Percentiles rank a stretch among this genome's conserved stretches.
These are phyloP conservation scores for Aphidius ervi DNA, from an alignment of 1,140 invertebrate species.

Conservation along the genomic window DNA sequence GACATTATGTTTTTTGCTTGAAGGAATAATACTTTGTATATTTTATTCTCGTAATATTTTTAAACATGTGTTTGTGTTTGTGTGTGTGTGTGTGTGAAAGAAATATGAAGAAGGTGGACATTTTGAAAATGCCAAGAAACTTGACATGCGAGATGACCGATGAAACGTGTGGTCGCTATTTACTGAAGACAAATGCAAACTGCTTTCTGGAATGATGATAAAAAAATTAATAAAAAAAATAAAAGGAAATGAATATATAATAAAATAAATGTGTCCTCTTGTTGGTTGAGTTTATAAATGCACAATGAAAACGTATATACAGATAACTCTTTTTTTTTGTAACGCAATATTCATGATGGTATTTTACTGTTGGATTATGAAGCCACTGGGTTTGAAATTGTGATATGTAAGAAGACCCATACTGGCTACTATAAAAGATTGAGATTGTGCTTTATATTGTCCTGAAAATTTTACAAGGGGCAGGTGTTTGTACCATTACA, in stretches of 20 bases:
- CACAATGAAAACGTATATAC: slow-evolving; percentile 2
- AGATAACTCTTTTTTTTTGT: slow-evolving; percentile 1
- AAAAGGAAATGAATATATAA: background rate
- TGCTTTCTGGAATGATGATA: background rate
- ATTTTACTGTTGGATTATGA: slow-evolving; percentile 18
- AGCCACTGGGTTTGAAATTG: slow-evolving; percentile 11
- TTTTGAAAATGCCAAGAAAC: no score
- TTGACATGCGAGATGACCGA: no score
- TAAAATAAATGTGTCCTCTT: background rate
- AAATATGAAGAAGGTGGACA: no score
- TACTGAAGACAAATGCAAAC: no score
- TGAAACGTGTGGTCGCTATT: no score
- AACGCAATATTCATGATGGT: slow-evolving; percentile 26
- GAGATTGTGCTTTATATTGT: slow-evolving; percentile 29
- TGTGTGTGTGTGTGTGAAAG: no score
- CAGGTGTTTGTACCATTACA: slow-evolving; percentile 31
- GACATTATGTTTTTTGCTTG: no score
- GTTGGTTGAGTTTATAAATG: background rate
- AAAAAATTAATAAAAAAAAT: background rate
- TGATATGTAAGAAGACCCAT: slow-evolving; percentile 23
- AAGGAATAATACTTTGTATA: no score
- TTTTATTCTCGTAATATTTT: no score
- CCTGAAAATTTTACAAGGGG: slow-evolving; percentile 25
- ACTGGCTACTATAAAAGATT: slow-evolving; percentile 16
- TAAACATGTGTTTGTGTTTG: no score